phyloP scores from a whole-genome alignment of 2,888 invertebrate species.

The Andrena bucephala region DNA sequence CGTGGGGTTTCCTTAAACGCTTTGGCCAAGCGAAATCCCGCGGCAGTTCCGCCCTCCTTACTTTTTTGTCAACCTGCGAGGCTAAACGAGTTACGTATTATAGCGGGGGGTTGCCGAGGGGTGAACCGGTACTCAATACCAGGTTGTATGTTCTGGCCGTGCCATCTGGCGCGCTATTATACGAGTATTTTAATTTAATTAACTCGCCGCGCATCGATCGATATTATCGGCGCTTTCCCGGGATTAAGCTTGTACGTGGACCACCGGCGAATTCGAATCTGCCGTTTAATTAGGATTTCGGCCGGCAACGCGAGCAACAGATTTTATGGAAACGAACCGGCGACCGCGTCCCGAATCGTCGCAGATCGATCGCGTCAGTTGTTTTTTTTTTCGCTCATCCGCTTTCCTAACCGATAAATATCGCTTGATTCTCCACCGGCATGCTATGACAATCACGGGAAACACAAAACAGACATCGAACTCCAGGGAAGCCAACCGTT shows the following conservation, averaged over 20 bases:
- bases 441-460: neutral
- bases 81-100: conserved; percentile 84
- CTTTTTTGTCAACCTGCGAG: conserved; percentile 82
- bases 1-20: conserved; percentile 75
- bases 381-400: conserved; percentile 40
- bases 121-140: conserved; percentile 75
- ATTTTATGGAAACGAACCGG: conserved; percentile 78
- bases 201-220: conserved; percentile 83
- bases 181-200: conserved; percentile 85
- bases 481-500: no score
- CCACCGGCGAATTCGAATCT: conserved; percentile 79
- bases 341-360: conserved; percentile 26
- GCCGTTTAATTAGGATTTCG: conserved; percentile 84
- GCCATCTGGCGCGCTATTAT: conserved; percentile 84
- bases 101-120: conserved; percentile 66
- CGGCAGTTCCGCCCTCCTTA: conserved; percentile 69
- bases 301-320: conserved; percentile 81
- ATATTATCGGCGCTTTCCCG: conserved; percentile 83
- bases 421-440: neutral
- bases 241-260: conserved; percentile 83
- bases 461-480: neutral
- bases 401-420: conserved; percentile 16
- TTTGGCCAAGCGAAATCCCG: conserved; percentile 78
- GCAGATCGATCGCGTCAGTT: conserved; percentile 45
- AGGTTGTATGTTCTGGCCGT: conserved; percentile 81